These are phyloP conservation scores for Buceros bicornis DNA, from an alignment of 2,797 vertebrate species.

Conservation along the genomic window DNA sequence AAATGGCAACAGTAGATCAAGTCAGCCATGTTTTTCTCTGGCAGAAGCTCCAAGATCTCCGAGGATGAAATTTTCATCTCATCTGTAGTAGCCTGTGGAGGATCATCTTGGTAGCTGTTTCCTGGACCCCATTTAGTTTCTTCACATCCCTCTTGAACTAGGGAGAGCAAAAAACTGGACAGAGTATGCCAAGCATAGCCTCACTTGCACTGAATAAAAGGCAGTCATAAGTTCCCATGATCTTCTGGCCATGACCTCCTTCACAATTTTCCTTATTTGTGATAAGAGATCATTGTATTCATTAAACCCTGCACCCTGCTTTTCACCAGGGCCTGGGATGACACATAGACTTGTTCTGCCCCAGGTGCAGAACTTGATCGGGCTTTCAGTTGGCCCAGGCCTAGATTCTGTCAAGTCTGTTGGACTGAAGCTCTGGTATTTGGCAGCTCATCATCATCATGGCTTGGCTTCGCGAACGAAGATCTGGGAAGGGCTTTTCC, in stretches of 20 bases:
- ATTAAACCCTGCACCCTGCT: accelerated
- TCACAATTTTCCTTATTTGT: background rate
- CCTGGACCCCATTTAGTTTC: background rate
- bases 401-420: background rate
- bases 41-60: background rate
- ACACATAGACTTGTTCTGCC: background rate
- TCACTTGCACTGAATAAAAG: background rate
- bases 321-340: background rate
- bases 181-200: background rate
- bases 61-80: background rate
- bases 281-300: background rate
- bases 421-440: background rate
- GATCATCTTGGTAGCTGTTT: background rate
- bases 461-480: no score
- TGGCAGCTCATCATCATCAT: background rate
- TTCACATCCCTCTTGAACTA: background rate
- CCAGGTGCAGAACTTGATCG: background rate
- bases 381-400: background rate
- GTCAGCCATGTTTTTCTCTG: background rate
- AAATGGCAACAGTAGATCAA: background rate
- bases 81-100: background rate
- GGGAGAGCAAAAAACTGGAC: background rate
- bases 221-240: background rate
- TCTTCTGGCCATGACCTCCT: background rate
- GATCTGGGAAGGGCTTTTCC: no score